phyloP scores from a whole-genome alignment of 1,140 invertebrate species.

The Dreissena polymorpha region DNA sequence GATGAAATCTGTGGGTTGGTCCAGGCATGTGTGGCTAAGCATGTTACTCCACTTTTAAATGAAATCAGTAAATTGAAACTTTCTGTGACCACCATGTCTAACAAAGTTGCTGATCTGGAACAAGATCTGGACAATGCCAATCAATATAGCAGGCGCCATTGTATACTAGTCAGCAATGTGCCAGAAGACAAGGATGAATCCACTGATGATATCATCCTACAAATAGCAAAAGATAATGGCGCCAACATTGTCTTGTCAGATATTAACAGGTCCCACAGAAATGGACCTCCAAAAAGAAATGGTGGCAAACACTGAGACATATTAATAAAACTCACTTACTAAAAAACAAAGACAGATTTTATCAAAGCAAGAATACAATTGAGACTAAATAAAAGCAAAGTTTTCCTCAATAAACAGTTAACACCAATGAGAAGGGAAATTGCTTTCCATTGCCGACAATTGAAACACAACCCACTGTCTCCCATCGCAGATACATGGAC shows the following conservation, averaged over 20 bases:
- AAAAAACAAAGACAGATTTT: constrained; percentile 5
- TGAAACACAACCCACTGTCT: background rate
- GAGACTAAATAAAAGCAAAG: background rate
- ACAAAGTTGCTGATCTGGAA: constrained; percentile 22
- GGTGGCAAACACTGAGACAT: constrained; percentile 10
- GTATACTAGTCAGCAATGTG: constrained; percentile 3
- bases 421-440: constrained; percentile 12
- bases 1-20: background rate
- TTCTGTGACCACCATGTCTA: background rate
- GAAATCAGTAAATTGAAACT: background rate
- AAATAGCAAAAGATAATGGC: constrained; percentile 2
- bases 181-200: constrained; percentile 1
- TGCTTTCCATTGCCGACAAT: constrained; percentile 7
- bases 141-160: constrained; percentile 15
- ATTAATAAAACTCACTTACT: background rate
- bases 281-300: background rate
- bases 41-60: background rate
- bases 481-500: constrained; percentile 4
- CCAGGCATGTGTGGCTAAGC: background rate
- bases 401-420: constrained; percentile 11
- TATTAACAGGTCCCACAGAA: constrained; percentile 28
- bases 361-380: constrained; percentile 17
- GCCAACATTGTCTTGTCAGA: background rate
- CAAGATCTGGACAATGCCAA: background rate
- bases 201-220: constrained; percentile 18